These are phyloP conservation scores for Halocaridina rubra DNA, from an alignment of 2,888 invertebrate species.

Conservation along the genomic window DNA sequence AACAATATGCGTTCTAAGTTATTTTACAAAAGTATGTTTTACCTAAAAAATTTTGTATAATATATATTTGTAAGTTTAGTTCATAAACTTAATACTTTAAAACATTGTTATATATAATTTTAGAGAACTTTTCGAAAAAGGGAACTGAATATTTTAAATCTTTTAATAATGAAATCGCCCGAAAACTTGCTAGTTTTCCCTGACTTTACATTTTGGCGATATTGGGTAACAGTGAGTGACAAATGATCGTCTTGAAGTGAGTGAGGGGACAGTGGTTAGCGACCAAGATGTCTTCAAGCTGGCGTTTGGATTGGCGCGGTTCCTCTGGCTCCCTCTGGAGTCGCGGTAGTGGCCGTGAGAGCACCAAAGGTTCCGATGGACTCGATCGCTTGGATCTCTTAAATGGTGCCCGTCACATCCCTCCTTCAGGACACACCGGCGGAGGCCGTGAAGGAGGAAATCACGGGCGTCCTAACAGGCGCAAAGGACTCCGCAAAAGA, in stretches of 20 bases:
- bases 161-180: not conserved
- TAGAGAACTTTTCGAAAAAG: not conserved
- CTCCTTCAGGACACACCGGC: not conserved
- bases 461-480: conserved; percentile 2
- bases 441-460: not conserved
- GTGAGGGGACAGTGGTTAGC: not conserved
- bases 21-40: too few relatives aligned
- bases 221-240: not conserved
- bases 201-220: not conserved
- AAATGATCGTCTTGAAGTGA: not conserved
- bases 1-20: too few relatives aligned
- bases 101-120: not conserved
- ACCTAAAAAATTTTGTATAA: too few relatives aligned
- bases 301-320: conserved; percentile 57
- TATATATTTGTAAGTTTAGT: too few relatives aligned
- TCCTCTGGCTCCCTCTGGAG: conserved; percentile 55
- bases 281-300: conserved; percentile 17
- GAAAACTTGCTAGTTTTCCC: too few relatives aligned
- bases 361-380: conserved; percentile 11
- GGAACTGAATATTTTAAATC: not conserved
- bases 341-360: conserved; percentile 13
- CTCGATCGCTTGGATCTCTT: conserved; percentile 42
- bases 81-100: too few relatives aligned
- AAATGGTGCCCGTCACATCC: conserved; percentile 36
- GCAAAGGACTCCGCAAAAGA: conserved; percentile 49